Base-by-base conservation (phyloP, 2,888 invertebrate species). In the Zaprionus lineosus region DNA sequence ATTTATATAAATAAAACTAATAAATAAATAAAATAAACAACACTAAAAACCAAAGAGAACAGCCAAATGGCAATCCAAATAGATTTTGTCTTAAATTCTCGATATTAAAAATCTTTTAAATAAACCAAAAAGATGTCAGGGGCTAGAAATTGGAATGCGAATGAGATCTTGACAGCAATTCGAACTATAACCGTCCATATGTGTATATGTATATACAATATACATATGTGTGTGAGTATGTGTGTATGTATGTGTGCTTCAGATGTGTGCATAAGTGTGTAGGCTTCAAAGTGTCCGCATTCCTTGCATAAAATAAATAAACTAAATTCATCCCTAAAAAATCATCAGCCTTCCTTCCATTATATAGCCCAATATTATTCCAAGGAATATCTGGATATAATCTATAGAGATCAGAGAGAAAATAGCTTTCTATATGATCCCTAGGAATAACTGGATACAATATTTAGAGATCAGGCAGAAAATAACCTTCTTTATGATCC, bases 111-210 rank as follows among this genome's bases (percentile, higher is more conserved):
- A 57, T 67, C 60, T 51, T 60, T 24, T 4, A 57, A 72, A 51
- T 72, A 57, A 53, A 73, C 69, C 67, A 72, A 70, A 70, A 72
- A 70, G 67, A 72, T 70, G 73, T 70, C 69, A 72, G 69, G 67
- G 69, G 73, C 73, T 72, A 58, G 43, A 53, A 70, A 67, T 70
- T 71, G 68, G 72, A 69, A 69, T 69, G 68, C 71, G 60, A 71
- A 60, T 66, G 51, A 53, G 36, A 69, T 68, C 60, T 65, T 69
- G 68, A 69, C 68, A 69, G 68, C 68, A 39, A 29, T 48, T 65
- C 60, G 15, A 51, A 63, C 58, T 40, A 68, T 66, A 34, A 37
- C n/a, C 50, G 31, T 15, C n/a, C n/a, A 31, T 21, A 29, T 29
- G 4, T 33, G n/a, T 1, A 18, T 37, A 14, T 41, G 9, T 15